Conservation (phyloP, 2,888 invertebrate genomes). For the Orchesella flavescens region DNA sequence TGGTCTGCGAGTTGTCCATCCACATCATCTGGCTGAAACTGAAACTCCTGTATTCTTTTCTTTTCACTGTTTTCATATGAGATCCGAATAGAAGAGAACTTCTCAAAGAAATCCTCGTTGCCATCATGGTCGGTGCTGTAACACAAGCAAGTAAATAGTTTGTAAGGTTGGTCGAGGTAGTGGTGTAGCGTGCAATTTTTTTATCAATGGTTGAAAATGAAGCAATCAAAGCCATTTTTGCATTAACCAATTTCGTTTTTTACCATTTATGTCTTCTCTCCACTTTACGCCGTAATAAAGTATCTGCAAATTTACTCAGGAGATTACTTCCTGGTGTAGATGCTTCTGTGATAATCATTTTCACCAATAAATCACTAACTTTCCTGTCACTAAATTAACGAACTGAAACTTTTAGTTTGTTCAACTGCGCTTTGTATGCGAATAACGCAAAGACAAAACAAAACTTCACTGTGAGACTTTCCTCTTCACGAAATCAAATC, state of each 20-base stretch:
- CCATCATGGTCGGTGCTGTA: conserved; percentile 64
- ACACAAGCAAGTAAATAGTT: neutral
- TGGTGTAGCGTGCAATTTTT: too few species aligned
- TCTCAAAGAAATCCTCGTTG: conserved; percentile 71
- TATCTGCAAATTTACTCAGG: conserved; percentile 13
- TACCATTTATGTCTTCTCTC: conserved; percentile 33
- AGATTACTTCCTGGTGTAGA: neutral
- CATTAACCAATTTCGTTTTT: neutral
- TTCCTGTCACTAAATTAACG: neutral
- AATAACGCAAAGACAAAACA: too few species aligned
- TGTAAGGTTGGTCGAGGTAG: too few species aligned
- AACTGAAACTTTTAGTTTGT: neutral
- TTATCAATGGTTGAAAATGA: too few species aligned
- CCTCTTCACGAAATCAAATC: too few species aligned
- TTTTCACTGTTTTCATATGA: conserved; percentile 69
- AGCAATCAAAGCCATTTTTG: too few species aligned
- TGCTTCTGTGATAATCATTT: neutral
- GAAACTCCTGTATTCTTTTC: conserved; percentile 70
- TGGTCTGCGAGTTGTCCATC: conserved; percentile 68
- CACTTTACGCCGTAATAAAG: conserved; percentile 22
- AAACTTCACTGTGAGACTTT: too few species aligned
- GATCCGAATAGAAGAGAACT: conserved; percentile 71
- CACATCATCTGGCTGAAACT: conserved; percentile 65
- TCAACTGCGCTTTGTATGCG: too few species aligned
- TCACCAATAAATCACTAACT: neutral